phyloP scores from a whole-genome alignment of 35 echinoderm and acorn worm species.

The Lytechinus pictus region DNA sequence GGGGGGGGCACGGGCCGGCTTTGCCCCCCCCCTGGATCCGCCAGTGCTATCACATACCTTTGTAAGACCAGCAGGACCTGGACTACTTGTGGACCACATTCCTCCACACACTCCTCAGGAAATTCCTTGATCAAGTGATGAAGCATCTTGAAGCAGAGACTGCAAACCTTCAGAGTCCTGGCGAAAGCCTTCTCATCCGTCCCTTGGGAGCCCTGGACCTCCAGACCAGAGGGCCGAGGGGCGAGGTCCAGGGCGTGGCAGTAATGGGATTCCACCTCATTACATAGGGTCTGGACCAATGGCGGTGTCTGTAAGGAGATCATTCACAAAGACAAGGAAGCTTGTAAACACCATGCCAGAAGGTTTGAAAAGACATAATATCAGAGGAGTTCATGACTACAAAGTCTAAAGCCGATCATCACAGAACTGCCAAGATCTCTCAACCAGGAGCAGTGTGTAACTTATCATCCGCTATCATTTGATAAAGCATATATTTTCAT shows the following conservation, averaged over 20 bases:
- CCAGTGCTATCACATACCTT: constrained; percentile 57
- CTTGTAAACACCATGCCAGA: too few relatives aligned
- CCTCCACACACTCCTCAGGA: constrained; percentile 51
- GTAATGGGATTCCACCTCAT: constrained; percentile 75
- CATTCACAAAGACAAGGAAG: neutral
- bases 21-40: too few relatives aligned
- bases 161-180: constrained; percentile 86
- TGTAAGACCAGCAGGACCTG: constrained; percentile 60
- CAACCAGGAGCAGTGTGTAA: too few relatives aligned
- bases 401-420: too few relatives aligned
- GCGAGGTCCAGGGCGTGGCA: constrained; percentile 68
- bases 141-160: constrained; percentile 88
- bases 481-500: too few relatives aligned
- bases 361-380: too few relatives aligned
- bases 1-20: too few relatives aligned
- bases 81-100: constrained; percentile 50
- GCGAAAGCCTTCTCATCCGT: constrained; percentile 79
- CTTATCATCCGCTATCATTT: too few relatives aligned
- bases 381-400: too few relatives aligned
- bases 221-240: constrained; percentile 41
- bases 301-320: constrained; percentile 48
- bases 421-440: too few relatives aligned
- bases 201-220: constrained; percentile 38
- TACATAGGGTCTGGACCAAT: constrained; percentile 65
- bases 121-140: constrained; percentile 88